phyloP scores from a whole-genome alignment of 2,888 invertebrate species.

The Xanthia icteritia region DNA sequence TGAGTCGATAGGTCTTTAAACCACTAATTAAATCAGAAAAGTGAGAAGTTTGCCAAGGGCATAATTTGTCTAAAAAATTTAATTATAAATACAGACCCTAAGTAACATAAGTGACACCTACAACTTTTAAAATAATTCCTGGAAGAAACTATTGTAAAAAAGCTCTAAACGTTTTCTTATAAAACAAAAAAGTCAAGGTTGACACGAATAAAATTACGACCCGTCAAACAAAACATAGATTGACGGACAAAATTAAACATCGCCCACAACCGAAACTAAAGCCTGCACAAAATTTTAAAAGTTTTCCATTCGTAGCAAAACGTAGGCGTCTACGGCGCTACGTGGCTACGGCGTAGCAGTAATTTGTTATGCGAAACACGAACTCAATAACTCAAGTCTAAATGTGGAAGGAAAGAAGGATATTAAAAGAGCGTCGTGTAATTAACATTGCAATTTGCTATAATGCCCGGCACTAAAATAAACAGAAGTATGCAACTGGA shows the following conservation, averaged over 20 bases:
- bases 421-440: conserved; percentile 77
- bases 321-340: conserved; percentile 71
- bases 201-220: conserved; percentile 1
- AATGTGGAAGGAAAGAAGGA: conserved; percentile 74
- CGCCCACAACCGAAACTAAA: conserved; percentile 14
- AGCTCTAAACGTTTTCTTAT: background rate
- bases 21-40: background rate
- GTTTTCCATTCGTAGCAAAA: conserved; percentile 56
- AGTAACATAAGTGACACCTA: background rate
- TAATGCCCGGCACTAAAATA: conserved; percentile 63
- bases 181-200: background rate
- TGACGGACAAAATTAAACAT: conserved; percentile 32
- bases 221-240: conserved; percentile 17
- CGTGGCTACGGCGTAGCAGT: conserved; percentile 74
- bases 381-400: conserved; percentile 82
- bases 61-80: background rate
- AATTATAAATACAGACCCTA: background rate
- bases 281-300: conserved; percentile 47
- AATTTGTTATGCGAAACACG: conserved; percentile 81
- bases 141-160: background rate
- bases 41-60: background rate
- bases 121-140: background rate
- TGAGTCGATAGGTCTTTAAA: background rate
- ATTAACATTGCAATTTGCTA: conserved; percentile 76
- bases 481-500: conserved; percentile 64